Conservation (phyloP, 2,888 invertebrate genomes). For the Bhutanitis thaidina region DNA sequence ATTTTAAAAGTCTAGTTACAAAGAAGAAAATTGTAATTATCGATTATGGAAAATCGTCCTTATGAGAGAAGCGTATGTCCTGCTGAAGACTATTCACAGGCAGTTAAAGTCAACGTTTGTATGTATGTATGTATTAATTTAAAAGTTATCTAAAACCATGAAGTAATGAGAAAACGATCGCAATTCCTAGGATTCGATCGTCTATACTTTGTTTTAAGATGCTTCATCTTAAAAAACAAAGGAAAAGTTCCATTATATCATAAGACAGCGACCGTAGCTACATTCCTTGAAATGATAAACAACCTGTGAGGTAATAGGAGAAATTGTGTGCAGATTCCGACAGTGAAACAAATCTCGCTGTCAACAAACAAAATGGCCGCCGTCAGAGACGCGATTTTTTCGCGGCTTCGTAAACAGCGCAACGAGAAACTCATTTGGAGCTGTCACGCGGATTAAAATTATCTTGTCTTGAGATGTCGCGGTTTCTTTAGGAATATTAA, state of each 20-base stretch:
- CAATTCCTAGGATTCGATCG: no score
- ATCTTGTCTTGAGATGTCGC: constrained; percentile 31
- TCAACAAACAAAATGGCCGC: constrained; percentile 54
- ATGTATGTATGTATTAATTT: no score
- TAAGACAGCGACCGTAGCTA: constrained; percentile 15
- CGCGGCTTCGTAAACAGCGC: constrained; percentile 42
- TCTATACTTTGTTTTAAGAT: no score
- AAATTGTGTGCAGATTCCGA: not conserved
- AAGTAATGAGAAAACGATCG: no score
- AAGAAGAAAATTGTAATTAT: no score
- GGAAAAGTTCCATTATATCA: constrained; percentile 24
- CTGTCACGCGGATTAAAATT: constrained; percentile 51
- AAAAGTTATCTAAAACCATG: no score
- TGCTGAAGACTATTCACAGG: no score
- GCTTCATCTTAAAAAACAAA: constrained; percentile 17
- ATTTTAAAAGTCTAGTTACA: no score
- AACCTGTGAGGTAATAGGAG: constrained; percentile 34
- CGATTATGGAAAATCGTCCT: no score
- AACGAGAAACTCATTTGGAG: constrained; percentile 48
- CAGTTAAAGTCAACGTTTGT: no score
- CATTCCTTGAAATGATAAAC: constrained; percentile 44
- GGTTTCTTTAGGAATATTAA: constrained; percentile 17
- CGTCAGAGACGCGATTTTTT: constrained; percentile 40
- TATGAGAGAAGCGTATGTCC: no score
- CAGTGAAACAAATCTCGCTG: constrained; percentile 59